Conservation (phyloP, 2,888 invertebrate species). For the Pterostichus niger region DNA sequence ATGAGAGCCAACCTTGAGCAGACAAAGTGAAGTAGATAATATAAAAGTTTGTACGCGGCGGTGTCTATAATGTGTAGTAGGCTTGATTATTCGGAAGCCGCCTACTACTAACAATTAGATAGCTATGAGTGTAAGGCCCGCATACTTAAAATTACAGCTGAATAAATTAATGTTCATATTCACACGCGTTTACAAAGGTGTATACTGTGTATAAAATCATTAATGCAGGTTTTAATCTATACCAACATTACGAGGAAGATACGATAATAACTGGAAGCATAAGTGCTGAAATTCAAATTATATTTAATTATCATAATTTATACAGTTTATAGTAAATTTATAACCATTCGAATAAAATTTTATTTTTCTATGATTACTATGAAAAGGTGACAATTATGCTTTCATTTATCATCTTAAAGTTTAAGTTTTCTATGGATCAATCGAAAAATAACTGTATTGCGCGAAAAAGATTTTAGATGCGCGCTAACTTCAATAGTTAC, state of each 20-base stretch:
- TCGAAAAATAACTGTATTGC: too few species aligned
- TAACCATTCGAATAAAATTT: too few species aligned
- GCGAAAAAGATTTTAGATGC: too few species aligned
- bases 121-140: constrained; percentile 2
- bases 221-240: constrained; percentile 35
- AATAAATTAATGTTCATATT: constrained; percentile 38
- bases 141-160: constrained; percentile 18
- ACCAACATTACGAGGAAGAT: constrained; percentile 12
- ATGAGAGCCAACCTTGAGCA: constrained; percentile 3
- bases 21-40: constrained; percentile 12
- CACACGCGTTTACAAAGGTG: constrained; percentile 32
- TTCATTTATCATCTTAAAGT: too few species aligned
- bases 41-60: not conserved
- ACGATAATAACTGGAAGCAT: not conserved
- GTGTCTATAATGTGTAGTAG: constrained; percentile 5
- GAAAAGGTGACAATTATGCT: too few species aligned
- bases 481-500: too few species aligned
- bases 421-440: too few species aligned
- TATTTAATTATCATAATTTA: too few species aligned
- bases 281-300: too few species aligned
- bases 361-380: too few species aligned
- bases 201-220: not conserved
- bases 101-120: constrained; percentile 41
- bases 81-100: constrained; percentile 38
- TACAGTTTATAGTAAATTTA: too few species aligned